Conservation (phyloP, 2,797 vertebrate genomes). For the Antrozous pallidus region DNA sequence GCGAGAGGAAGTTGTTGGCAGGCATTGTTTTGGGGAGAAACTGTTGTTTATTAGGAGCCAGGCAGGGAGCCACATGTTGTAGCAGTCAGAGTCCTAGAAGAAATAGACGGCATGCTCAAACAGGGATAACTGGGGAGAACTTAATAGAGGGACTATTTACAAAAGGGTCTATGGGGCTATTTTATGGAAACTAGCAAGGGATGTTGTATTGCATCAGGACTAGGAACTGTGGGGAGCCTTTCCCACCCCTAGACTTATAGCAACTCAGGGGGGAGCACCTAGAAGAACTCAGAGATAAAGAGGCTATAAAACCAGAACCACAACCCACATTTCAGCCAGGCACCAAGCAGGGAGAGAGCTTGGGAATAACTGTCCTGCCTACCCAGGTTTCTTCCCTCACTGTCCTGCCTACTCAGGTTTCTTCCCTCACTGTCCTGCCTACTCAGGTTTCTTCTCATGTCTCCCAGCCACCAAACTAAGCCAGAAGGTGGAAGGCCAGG, state of each 20-base stretch:
- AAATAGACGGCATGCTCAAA: conserved; percentile 40
- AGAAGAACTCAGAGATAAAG: not conserved
- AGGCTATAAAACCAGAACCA: not conserved
- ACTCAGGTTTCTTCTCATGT: not conserved
- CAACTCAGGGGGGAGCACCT: not conserved
- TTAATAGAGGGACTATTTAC: conserved; percentile 28
- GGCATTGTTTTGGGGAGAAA: not conserved
- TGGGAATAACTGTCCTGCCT: not conserved
- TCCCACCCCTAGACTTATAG: not conserved
- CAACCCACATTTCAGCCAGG: not conserved
- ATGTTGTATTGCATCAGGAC: not conserved
- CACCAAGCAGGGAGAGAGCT: not conserved
- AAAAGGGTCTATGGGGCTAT: conserved; percentile 7
- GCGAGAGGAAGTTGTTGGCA: not conserved
- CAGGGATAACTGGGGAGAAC: not conserved
- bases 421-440: not conserved
- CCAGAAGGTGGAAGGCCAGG: not conserved
- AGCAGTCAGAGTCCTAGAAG: not conserved
- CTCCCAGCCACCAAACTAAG: not conserved
- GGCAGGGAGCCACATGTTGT: not conserved
- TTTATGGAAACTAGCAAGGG: not conserved
- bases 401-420: not conserved
- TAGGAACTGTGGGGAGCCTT: not conserved
- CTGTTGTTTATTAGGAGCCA: not conserved
- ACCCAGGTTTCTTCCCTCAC: not conserved